Conservation (phyloP, 2,113 vertebrate genomes). For the Notiomystis cincta region DNA sequence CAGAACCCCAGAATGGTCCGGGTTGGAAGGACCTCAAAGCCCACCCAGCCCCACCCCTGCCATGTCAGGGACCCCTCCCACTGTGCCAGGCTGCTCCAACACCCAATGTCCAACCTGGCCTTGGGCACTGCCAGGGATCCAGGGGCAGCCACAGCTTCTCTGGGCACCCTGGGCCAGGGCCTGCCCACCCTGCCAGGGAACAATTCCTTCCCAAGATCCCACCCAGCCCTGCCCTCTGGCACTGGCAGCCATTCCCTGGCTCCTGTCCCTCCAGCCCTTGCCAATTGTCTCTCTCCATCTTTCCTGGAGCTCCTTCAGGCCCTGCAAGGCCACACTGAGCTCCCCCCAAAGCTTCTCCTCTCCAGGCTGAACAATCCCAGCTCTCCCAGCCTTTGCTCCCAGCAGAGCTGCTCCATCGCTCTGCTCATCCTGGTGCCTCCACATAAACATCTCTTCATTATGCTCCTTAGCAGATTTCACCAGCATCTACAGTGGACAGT, state of each 20-base stretch:
- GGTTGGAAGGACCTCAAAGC: rapidly evolving
- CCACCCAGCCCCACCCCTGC: rapidly evolving
- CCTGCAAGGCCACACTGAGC: background rate
- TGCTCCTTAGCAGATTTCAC: background rate
- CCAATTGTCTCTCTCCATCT: background rate
- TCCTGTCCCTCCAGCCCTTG: background rate
- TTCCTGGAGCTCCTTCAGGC: background rate
- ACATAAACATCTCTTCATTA: background rate
- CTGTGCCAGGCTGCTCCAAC: background rate
- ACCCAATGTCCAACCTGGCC: background rate
- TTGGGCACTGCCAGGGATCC: background rate
- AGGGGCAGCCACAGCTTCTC: background rate
- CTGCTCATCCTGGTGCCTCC: background rate
- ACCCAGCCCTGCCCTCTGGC: background rate
- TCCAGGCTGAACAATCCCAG: background rate
- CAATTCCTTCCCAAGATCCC: background rate
- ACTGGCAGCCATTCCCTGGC: background rate
- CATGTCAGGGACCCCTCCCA: background rate
- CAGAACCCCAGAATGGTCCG: background rate
- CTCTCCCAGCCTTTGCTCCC: background rate
- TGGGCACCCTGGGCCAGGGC: background rate
- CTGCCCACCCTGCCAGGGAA: background rate
- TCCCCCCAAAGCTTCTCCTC: background rate
- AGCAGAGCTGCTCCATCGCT: background rate
- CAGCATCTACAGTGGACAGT: background rate